Evolutionary conservation across 2,888 invertebrate species (phyloP).

Genomic region (Tupiocoris notatus): DNA sequence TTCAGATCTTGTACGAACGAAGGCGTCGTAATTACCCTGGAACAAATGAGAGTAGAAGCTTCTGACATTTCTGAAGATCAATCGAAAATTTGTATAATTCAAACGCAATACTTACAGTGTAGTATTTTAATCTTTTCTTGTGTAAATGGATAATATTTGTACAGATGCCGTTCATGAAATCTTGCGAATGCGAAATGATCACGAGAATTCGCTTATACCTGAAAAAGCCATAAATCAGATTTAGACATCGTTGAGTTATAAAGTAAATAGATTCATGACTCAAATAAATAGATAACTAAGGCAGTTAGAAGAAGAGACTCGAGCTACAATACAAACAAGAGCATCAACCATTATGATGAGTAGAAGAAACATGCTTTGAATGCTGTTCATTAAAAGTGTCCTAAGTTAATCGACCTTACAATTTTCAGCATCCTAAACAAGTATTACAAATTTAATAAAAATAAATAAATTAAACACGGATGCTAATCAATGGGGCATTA

Average conservation of each 20-base stretch:
- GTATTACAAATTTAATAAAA: no score
- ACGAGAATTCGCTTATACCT: constrained; percentile 95
- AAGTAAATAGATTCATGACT: no score
- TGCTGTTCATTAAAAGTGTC: no score
- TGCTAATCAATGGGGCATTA: constrained; percentile 55
- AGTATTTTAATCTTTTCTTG: constrained; percentile 90
- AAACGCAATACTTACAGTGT: constrained; percentile 63
- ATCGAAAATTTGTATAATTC: background rate
- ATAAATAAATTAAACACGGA: background rate
- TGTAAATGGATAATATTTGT: constrained; percentile 95
- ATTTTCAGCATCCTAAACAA: background rate
- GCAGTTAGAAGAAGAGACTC: no score
- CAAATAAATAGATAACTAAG: no score
- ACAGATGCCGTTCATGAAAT: constrained; percentile 97
- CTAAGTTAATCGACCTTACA: no score
- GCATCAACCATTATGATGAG: no score
- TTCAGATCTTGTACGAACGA: constrained; percentile 89
- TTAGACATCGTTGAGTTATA: no score
- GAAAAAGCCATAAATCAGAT: constrained; percentile 37
- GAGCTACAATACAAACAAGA: no score
- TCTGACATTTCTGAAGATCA: background rate
- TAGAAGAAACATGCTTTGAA: no score
- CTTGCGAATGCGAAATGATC: constrained; percentile 98
- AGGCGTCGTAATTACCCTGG: constrained; percentile 93
- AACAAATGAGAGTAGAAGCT: constrained; percentile 49